Evolutionary conservation across 2,797 vertebrate genomes (phyloP), one percentile per base, ranked within the genome.

Genomic region (Poeciliopsis gracilis): DNA sequence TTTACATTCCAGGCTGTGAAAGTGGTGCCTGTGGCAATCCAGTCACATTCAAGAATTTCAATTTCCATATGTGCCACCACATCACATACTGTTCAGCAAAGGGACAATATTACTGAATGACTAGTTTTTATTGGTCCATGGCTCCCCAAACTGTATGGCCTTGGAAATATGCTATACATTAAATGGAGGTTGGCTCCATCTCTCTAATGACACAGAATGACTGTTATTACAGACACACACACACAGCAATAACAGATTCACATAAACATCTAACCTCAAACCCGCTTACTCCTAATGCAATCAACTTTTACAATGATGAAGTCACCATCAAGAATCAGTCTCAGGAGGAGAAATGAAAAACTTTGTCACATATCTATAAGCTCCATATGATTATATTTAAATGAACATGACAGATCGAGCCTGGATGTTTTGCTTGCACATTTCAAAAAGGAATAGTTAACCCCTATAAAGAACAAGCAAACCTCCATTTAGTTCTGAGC

Each of bases 1-100:
- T 92, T 88, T 87, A 86, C 85, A 92, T 93, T 93, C 86, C 85
- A 82, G 77, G 75, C 85, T 30, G 41, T 43, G 43, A 88, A 77
- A 80, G 79, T 78, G 91, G 88, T 89, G 92, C 91, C 91, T 92
- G 91, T 77, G 91, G 92, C 85, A 90, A 90, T 90, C 84, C 82
- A 45, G 89, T 92, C 90, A 87, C 73, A 79, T 80, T 90, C 78
- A 20, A 78, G 76, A 89, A 87, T 91, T 81, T 70, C 77, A 0
- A 3, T 85, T 87, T 91, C 87, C 91, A 92, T 90, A 86, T 87
- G 80, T 67, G 82, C 78, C 66, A 59, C 88, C 84, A 84, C 86
- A 88, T 89, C 88, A 84, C 78, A 90, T 66, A 72, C 71, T 47
- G 66, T 15, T 41, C 78, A 84, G 84, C 43, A 67, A 76, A 86